Conservation (phyloP, 2,113 vertebrate species). For the Leuciscus idus region DNA sequence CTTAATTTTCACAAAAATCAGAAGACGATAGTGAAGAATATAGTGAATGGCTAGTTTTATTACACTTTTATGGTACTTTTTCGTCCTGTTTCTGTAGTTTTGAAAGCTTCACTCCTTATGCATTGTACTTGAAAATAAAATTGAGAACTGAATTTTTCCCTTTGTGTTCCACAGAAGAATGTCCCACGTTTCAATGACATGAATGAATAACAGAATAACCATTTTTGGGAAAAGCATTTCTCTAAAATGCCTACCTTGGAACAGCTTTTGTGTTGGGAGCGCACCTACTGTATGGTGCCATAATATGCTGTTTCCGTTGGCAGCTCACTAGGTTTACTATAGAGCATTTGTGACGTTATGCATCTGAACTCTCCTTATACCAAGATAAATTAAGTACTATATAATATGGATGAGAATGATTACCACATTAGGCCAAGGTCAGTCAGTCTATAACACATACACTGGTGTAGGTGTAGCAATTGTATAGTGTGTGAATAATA, state of each 20-base stretch:
- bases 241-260: neutral
- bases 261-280: neutral
- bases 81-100: neutral
- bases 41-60: neutral
- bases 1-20: neutral
- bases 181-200: neutral
- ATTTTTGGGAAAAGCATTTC: neutral
- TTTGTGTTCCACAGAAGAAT: neutral
- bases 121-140: neutral
- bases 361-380: neutral
- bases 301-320: neutral
- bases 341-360: neutral
- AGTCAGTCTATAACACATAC: neutral
- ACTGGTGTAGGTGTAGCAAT: neutral
- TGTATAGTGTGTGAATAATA: neutral
- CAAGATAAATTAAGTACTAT: neutral
- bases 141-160: neutral
- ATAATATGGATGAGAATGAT: slow-evolving; percentile 5
- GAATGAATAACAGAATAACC: neutral
- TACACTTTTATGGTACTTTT: neutral
- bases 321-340: neutral
- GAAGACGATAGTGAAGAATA: neutral
- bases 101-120: neutral
- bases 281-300: neutral
- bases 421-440: neutral